Percentiles rank a stretch among this genome's conserved stretches.
Evolutionary conservation across 2,797 vertebrate genomes (phyloP).

Genomic region (Remorina albescens): DNA sequence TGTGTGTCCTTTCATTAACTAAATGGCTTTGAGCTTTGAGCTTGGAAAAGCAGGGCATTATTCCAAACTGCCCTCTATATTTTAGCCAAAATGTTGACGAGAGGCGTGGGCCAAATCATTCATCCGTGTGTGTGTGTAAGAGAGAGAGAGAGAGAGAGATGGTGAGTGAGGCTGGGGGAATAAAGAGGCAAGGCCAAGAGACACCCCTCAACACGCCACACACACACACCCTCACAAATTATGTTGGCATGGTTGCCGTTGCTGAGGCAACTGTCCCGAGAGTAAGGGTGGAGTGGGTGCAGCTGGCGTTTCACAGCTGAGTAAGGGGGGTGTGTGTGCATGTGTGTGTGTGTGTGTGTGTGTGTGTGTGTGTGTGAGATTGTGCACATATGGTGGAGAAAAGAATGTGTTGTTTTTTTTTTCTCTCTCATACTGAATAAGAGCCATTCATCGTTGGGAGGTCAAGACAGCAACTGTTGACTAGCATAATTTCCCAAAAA

Average conservation of each 20-base stretch:
- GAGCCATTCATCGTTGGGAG: constrained; percentile 57
- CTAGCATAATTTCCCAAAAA: constrained; percentile 9
- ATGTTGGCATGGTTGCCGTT: constrained; percentile 81
- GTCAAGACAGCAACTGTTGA: constrained; percentile 49
- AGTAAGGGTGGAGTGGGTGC: constrained; percentile 79
- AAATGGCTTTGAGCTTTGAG: constrained; percentile 59
- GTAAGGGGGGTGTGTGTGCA: constrained; percentile 29
- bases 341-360: constrained; percentile 34
- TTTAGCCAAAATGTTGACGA: constrained; percentile 55
- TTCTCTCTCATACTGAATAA: constrained; percentile 60
- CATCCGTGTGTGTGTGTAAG: constrained; percentile 36
- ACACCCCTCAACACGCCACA: constrained; percentile 54
- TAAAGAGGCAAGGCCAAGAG: constrained; percentile 48
- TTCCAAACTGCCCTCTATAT: constrained; percentile 47
- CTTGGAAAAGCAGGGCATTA: constrained; percentile 59
- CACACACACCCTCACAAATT: constrained; percentile 63
- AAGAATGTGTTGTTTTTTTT: constrained; percentile 48
- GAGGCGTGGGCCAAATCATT: constrained; percentile 42
- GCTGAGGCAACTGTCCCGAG: constrained; percentile 82
- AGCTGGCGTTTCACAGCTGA: constrained; percentile 76
- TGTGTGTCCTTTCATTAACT: constrained; percentile 30
- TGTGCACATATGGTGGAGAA: constrained; percentile 37
- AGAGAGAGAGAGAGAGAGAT: neutral
- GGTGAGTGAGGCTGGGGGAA: neutral
- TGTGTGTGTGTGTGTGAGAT: constrained; percentile 38